Evolutionary conservation across 2,888 invertebrate genomes (phyloP).

Genomic region (Polyploca ridens): DNA sequence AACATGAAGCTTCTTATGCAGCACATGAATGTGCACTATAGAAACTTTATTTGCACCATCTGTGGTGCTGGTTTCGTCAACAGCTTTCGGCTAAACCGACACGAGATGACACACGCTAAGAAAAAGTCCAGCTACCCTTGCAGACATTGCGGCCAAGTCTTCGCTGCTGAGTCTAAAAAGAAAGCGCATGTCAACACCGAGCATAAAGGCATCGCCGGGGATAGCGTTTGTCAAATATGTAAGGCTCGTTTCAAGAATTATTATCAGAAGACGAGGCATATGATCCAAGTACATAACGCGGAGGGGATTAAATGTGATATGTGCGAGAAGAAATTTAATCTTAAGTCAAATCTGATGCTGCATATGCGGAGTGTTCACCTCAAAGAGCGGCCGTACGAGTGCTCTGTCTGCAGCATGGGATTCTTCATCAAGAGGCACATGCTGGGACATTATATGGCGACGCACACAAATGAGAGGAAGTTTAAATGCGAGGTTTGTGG

Average conservation of each 20-base stretch:
- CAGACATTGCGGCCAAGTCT: slow-evolving; percentile 66
- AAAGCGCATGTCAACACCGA: slow-evolving; percentile 74
- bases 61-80: slow-evolving; percentile 79
- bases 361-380: slow-evolving; percentile 76
- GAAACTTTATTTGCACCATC: slow-evolving; percentile 75
- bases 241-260: slow-evolving; percentile 77
- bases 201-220: slow-evolving; percentile 75
- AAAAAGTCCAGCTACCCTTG: slow-evolving; percentile 73
- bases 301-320: slow-evolving; percentile 74
- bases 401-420: slow-evolving; percentile 75
- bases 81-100: slow-evolving; percentile 66
- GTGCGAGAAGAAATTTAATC: slow-evolving; percentile 76
- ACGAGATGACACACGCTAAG: slow-evolving; percentile 71
- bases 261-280: slow-evolving; percentile 76
- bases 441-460: slow-evolving; percentile 77
- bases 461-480: slow-evolving; percentile 79
- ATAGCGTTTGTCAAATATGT: slow-evolving; percentile 77
- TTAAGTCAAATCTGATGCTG: slow-evolving; percentile 68
- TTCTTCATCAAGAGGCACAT: slow-evolving; percentile 78
- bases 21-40: slow-evolving; percentile 76
- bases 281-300: slow-evolving; percentile 74
- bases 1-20: slow-evolving; percentile 76
- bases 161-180: slow-evolving; percentile 71
- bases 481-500: slow-evolving; percentile 86
- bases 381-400: slow-evolving; percentile 74